Evolutionary conservation across 1,140 invertebrate species (phyloP), one percentile per base, ranked within the genome.

Genomic region (Tetragnatha versicolor): DNA sequence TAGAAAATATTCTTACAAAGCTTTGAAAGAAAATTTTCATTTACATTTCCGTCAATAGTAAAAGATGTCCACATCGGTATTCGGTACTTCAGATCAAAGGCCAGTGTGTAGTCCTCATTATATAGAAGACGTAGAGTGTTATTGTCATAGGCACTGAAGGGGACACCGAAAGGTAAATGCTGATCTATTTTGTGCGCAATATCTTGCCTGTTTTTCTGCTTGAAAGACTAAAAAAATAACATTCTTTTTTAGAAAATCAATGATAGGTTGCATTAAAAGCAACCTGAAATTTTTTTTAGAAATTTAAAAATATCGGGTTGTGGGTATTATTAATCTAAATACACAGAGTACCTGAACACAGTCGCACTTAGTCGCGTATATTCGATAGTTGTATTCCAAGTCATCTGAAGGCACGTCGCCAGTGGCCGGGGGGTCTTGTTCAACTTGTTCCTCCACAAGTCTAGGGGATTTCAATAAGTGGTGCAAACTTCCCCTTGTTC

Each of bases 401-500:
- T 58, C 39, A 33, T 58, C 63, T 0, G 10, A 17, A 9, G 76
- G 76, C 7, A 79, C 22, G 1, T 33, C 29, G 7, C 51, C 63
- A 47, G 27, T 35, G 0, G 37, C 31, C 17, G 76, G 61, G 25
- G 39, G 29, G 17, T 17, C 27, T 22, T 47, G 63, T 27, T 79
- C 65, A 33, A 35, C 10, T 47, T 69, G 63, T 3, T 3, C 1
- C n/a, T 35, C 25, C 22, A 80, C 25, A 1, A 27, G 4, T n/a
- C 17, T 37, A 53, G 79, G 79, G 33, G 25, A 60, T 17, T 27
- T 65, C 70, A 80, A n/a, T 1, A 80, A 68, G 14, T 80, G 61
- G 42, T 80, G 79, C 9, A 80, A 60, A 20, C 79, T 80, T 17
- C 79, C 79, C 25, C 45, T 58, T 10, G 79, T 75, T 9, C 79